phyloP scores from a whole-genome alignment of 2,888 invertebrate genomes.

The Autographa gamma region DNA sequence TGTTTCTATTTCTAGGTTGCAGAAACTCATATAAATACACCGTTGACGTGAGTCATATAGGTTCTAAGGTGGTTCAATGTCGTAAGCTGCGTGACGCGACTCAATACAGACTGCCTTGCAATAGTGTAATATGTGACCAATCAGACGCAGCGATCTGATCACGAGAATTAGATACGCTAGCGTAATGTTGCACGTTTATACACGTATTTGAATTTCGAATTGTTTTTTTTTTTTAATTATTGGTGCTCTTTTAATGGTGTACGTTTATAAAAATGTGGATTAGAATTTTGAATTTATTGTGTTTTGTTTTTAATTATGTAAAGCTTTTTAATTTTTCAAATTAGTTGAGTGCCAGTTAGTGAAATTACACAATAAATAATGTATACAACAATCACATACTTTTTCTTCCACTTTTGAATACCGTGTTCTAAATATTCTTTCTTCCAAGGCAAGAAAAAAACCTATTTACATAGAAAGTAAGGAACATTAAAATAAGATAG shows the following conservation, averaged over 20 bases:
- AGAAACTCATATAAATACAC: background rate
- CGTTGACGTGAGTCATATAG: background rate
- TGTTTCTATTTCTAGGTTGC: background rate
- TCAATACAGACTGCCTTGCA: constrained; percentile 18
- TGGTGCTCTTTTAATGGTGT: too few relatives aligned
- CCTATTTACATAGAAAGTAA: constrained; percentile 24
- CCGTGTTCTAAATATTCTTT: constrained; percentile 13
- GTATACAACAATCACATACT: constrained; percentile 14
- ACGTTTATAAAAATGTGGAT: too few relatives aligned
- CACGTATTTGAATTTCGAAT: background rate
- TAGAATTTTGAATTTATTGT: too few relatives aligned
- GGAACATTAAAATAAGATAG: constrained; percentile 46
- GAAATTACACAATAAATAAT: background rate
- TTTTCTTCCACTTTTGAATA: constrained; percentile 4
- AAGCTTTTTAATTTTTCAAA: too few relatives aligned
- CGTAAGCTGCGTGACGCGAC: constrained; percentile 21
- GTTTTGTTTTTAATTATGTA: background rate
- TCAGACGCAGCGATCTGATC: constrained; percentile 25
- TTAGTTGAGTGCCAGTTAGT: background rate
- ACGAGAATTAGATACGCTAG: background rate
- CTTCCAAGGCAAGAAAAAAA: constrained; percentile 17
- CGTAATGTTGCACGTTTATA: background rate
- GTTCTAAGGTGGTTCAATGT: constrained; percentile 30
- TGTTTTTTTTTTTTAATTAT: too few relatives aligned
- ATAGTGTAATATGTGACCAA: constrained; percentile 23